Evolutionary conservation across 2,888 invertebrate species (phyloP), one percentile per base, ranked within the genome.

Genomic region (Drepanosiphum platanoidis): DNA sequence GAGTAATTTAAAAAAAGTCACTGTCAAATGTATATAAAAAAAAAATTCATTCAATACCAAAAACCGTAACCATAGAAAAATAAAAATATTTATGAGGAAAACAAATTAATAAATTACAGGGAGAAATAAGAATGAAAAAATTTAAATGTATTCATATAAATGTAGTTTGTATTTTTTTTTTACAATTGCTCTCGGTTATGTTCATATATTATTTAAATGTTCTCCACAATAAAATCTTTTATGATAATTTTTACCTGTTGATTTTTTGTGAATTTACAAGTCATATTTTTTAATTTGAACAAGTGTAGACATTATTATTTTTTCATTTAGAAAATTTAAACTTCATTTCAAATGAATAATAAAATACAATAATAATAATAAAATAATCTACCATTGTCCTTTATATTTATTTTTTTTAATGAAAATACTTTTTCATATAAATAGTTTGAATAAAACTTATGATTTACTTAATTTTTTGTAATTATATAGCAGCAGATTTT

Each of bases 171-270:
- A 30, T 64, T 27, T 78, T 64, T 64, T 27, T 78, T 64, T 7
- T 39, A 22, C 36, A 1, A 61, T 15, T 9, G 18, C 11, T 34
- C 52, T 13, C 13, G 1, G 30, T 42, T 39, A n/a, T 27, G 32
- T 74, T 52, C 18, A 18, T 39, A 39, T 36, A 77, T 64, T 11
- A 39, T 30, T 64, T 42, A 66, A 78, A 64, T 42, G 30, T 11
- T 64, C 39, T 78, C 66, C 13, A n/a, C 42, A 8, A 42, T n/a
- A 3, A n/a, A 66, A 66, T 66, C 3, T 18, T 64, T 78, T 66
- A 66, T 78, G 66, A 66, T 78, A n/a, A 66, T 42, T 42, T 42
- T 64, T 64, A 78, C 66, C 64, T 42, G 64, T 42, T 66, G 42
- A 36, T 36, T 36, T 36, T 15, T 77, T 61, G 3, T 15, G 77